Conservation (phyloP, 23 tunicate genomes). For the Halocynthia roretzi region DNA sequence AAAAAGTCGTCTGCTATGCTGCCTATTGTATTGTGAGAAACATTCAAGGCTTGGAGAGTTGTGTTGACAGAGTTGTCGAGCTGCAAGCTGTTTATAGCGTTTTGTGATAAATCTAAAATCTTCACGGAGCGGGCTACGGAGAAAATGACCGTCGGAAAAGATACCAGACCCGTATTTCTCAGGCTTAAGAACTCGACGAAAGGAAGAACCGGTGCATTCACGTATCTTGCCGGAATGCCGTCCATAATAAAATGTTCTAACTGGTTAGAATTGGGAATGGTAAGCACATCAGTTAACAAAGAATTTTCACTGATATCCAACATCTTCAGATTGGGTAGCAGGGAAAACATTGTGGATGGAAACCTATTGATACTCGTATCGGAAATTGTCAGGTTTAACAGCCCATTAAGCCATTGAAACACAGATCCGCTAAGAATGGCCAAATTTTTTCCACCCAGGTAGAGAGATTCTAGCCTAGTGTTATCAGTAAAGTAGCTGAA, state of each 20-base stretch:
- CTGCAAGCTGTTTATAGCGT: background rate
- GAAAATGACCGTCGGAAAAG: too few species aligned
- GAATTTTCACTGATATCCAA: background rate
- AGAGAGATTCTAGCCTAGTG: constrained; percentile 3
- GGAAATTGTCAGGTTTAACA: background rate
- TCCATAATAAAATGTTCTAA: too few species aligned
- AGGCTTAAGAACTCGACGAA: too few species aligned
- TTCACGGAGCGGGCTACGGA: background rate
- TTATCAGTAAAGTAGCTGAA: background rate
- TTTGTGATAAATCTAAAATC: background rate
- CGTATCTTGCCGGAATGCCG: too few species aligned
- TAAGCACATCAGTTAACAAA: too few species aligned
- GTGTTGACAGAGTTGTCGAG: background rate
- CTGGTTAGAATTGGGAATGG: too few species aligned
- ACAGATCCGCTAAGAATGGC: background rate
- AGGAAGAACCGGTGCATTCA: too few species aligned
- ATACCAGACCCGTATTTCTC: too few species aligned
- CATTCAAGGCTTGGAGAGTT: background rate
- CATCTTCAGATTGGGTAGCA: background rate
- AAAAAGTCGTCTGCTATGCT: background rate
- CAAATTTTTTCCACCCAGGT: constrained; percentile 10
- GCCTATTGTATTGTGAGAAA: background rate
- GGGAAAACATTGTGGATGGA: background rate
- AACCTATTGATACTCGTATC: background rate
- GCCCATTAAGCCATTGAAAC: background rate